Evolutionary conservation across 1,140 invertebrate species (phyloP).

Genomic region (Drosophila repletoides): DNA sequence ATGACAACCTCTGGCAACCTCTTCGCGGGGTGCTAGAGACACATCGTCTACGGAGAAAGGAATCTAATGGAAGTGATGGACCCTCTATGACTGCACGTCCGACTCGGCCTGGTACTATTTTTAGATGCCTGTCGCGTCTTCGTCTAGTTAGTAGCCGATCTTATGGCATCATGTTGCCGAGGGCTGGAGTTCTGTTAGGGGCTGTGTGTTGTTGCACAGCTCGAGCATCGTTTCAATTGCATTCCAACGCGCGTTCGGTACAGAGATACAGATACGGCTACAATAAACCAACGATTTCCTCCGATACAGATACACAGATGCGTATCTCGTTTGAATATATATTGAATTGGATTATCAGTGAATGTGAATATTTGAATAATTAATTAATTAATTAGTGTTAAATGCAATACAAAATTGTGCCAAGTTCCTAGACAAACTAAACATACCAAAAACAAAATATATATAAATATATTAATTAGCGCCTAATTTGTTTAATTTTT

Average conservation of each 20-base stretch:
- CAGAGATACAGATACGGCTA: slow-evolving; percentile 38
- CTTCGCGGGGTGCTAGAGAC: slow-evolving; percentile 67
- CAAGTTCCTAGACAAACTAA: slow-evolving; percentile 22
- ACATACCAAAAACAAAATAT: slow-evolving; percentile 13
- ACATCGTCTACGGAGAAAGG: slow-evolving; percentile 43
- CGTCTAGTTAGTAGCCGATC: slow-evolving; percentile 62
- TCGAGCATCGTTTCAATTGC: slow-evolving; percentile 62
- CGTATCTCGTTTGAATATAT: slow-evolving; percentile 24
- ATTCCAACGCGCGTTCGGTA: slow-evolving; percentile 77
- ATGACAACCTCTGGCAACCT: not conserved
- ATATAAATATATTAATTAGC: not conserved
- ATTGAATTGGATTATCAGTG: slow-evolving; percentile 67
- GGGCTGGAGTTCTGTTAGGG: slow-evolving; percentile 52
- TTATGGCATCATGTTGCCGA: slow-evolving; percentile 45
- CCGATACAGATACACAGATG: slow-evolving; percentile 4
- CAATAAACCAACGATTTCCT: slow-evolving; percentile 18
- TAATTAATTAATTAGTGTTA: not conserved
- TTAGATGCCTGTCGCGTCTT: slow-evolving; percentile 49
- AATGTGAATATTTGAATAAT: slow-evolving; percentile 16
- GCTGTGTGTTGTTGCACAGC: slow-evolving; percentile 40
- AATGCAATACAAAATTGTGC: not conserved
- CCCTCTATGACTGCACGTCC: slow-evolving; percentile 49
- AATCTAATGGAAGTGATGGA: slow-evolving; percentile 66
- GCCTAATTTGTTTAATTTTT: not conserved
- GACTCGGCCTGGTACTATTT: slow-evolving; percentile 47